Percentiles rank a stretch among this genome's conserved stretches.
These are phyloP conservation scores for Aphis craccivora DNA, from an alignment of 1,140 invertebrate genomes.

Conservation along the genomic window DNA sequence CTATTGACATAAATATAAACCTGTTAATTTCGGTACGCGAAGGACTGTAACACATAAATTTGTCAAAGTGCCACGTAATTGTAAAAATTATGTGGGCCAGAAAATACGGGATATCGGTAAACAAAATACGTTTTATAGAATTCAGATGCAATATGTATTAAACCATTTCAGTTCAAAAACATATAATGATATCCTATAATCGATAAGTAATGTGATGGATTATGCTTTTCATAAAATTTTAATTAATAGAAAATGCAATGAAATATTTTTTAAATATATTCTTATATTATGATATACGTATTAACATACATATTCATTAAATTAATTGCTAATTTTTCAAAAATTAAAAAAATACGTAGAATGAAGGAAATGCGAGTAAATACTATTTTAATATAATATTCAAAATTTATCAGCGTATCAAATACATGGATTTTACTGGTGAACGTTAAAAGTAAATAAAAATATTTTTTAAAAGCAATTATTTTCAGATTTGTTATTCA, in stretches of 20 bases:
- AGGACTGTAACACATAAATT: not conserved
- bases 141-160: not conserved
- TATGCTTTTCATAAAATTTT: not conserved
- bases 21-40: not conserved
- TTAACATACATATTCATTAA: not conserved
- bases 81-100: not conserved
- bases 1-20: not conserved
- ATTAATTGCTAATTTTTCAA: not conserved
- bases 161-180: not conserved
- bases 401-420: not conserved
- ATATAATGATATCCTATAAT: not conserved
- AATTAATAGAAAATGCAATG: not conserved
- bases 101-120: constrained; percentile 26
- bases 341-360: not conserved
- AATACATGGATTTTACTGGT: not conserved
- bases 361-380: not conserved
- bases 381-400: not conserved
- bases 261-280: not conserved
- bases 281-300: not conserved
- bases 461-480: not conserved
- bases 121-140: not conserved
- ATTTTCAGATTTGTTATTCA: not conserved
- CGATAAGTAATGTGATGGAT: not conserved
- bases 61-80: not conserved
- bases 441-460: not conserved